Percentiles rank a stretch among this genome's conserved stretches.
phyloP scores from a whole-genome alignment of 2,888 invertebrate genomes.

The Pegoplata infirma region DNA sequence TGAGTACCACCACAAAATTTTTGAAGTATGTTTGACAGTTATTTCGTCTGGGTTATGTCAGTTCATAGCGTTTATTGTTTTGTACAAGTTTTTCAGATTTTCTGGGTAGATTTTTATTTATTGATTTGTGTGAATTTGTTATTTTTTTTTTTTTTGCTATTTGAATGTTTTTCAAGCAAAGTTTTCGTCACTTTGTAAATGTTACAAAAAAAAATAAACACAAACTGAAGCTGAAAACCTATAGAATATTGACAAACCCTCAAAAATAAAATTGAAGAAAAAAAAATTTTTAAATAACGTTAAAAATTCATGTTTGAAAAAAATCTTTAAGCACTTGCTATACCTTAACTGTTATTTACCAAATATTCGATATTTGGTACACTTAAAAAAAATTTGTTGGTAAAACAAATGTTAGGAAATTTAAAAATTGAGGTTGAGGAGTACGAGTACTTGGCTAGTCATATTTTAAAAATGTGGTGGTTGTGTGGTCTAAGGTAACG shows the following conservation, averaged over 20 bases:
- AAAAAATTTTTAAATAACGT: not conserved
- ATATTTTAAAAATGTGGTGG: too few relatives aligned
- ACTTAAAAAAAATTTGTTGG: too few relatives aligned
- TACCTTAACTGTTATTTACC: slow-evolving; percentile 28
- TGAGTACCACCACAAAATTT: slow-evolving; percentile 33
- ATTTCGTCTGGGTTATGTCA: slow-evolving; percentile 51
- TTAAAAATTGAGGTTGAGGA: too few relatives aligned
- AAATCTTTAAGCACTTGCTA: slow-evolving; percentile 29
- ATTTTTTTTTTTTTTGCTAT: not conserved
- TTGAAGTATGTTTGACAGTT: slow-evolving; percentile 54
- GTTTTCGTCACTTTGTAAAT: slow-evolving; percentile 24
- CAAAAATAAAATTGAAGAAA: slow-evolving; percentile 1
- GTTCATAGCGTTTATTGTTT: slow-evolving; percentile 42
- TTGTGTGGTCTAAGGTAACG: too few relatives aligned
- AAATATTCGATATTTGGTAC: not conserved
- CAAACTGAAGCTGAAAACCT: not conserved
- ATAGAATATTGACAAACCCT: slow-evolving; percentile 37
- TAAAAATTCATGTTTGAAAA: not conserved
- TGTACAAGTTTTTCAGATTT: slow-evolving; percentile 8
- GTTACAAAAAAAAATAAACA: not conserved
- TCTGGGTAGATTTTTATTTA: slow-evolving; percentile 15
- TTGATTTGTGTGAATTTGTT: slow-evolving; percentile 33
- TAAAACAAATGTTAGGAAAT: too few relatives aligned
- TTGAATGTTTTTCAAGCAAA: slow-evolving; percentile 4
- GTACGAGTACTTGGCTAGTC: too few relatives aligned